phyloP scores from a whole-genome alignment of 2,797 vertebrate species.

The Sebastes taczanowskii region DNA sequence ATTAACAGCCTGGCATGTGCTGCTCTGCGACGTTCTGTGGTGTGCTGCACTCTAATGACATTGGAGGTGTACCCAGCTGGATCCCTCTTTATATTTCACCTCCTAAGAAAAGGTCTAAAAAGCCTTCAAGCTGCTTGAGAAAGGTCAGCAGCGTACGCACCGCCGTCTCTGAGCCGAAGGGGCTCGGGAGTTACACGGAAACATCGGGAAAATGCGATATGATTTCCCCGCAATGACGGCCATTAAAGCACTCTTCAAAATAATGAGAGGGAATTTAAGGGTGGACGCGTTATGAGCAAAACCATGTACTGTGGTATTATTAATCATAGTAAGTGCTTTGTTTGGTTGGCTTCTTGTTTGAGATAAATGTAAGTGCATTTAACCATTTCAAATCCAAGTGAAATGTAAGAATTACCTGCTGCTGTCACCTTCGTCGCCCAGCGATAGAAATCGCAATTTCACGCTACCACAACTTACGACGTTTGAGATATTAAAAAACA shows the following conservation, averaged over 20 bases:
- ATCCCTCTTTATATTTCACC: slow-evolving; percentile 68
- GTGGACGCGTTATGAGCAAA: background rate
- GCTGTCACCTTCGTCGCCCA: slow-evolving; percentile 11
- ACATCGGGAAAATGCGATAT: slow-evolving; percentile 28
- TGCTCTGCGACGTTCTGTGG: slow-evolving; percentile 28
- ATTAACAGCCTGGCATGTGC: slow-evolving; percentile 45
- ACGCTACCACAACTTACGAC: slow-evolving; percentile 29
- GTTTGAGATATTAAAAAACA: slow-evolving; percentile 37
- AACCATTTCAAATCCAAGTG: slow-evolving; percentile 4
- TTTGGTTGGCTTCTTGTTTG: slow-evolving; percentile 9
- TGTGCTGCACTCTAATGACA: slow-evolving; percentile 57
- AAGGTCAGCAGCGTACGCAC: slow-evolving; percentile 72
- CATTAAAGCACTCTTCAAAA: slow-evolving; percentile 30
- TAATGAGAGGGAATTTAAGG: slow-evolving; percentile 12
- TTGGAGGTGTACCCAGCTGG: slow-evolving; percentile 62
- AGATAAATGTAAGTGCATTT: slow-evolving; percentile 18
- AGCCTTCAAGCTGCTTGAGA: slow-evolving; percentile 72
- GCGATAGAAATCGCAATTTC: slow-evolving; percentile 45
- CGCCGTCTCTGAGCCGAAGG: slow-evolving; percentile 40
- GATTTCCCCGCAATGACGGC: slow-evolving; percentile 14
- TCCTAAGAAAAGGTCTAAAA: slow-evolving; percentile 76
- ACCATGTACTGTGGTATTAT: slow-evolving; percentile 7
- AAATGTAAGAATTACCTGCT: slow-evolving; percentile 1
- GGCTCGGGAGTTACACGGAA: background rate
- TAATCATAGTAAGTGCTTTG: slow-evolving; percentile 10